Percentiles rank a stretch among this genome's conserved stretches.
phyloP scores from a whole-genome alignment of 2,888 invertebrate genomes.

The Epicampocera succincta region DNA sequence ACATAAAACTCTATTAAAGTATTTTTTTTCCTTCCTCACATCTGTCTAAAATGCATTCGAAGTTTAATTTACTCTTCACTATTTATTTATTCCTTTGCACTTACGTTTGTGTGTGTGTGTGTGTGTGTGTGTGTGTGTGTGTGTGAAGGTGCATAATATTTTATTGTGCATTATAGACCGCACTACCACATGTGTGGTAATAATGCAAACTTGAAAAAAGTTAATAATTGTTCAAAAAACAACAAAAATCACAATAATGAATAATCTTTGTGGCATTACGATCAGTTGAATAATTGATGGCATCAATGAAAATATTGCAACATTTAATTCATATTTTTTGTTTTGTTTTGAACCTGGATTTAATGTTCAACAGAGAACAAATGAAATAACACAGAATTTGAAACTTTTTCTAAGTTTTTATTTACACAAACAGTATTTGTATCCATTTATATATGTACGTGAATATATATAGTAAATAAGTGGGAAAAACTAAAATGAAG shows the following conservation, averaged over 20 bases:
- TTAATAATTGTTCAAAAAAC: slow-evolving; percentile 19
- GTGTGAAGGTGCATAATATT: slow-evolving; percentile 43
- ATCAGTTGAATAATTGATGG: slow-evolving; percentile 65
- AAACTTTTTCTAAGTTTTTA: slow-evolving; percentile 46
- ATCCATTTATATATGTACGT: slow-evolving; percentile 28
- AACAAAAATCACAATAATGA: slow-evolving; percentile 41
- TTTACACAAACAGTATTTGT: slow-evolving; percentile 9
- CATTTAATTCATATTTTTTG: slow-evolving; percentile 22
- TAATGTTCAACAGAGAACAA: slow-evolving; percentile 42
- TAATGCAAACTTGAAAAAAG: slow-evolving; percentile 52
- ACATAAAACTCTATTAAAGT: background rate
- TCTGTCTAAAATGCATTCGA: slow-evolving; percentile 36
- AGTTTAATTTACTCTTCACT: slow-evolving; percentile 63
- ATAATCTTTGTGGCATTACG: slow-evolving; percentile 66
- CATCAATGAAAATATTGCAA: slow-evolving; percentile 38
- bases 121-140: background rate
- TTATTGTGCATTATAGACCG: slow-evolving; percentile 68
- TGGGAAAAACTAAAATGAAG: slow-evolving; percentile 13
- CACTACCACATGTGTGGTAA: slow-evolving; percentile 68
- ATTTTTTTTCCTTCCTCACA: background rate
- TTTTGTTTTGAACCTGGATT: slow-evolving; percentile 24
- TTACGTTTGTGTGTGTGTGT: slow-evolving; percentile 9
- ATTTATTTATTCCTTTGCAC: slow-evolving; percentile 17
- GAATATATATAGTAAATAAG: too few relatives aligned
- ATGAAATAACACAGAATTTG: background rate